A percentile compares a stretch with the other conserved stretches of the same genome.
phyloP scores from a whole-genome alignment of 2,888 invertebrate species.

The Cinara cedri region DNA sequence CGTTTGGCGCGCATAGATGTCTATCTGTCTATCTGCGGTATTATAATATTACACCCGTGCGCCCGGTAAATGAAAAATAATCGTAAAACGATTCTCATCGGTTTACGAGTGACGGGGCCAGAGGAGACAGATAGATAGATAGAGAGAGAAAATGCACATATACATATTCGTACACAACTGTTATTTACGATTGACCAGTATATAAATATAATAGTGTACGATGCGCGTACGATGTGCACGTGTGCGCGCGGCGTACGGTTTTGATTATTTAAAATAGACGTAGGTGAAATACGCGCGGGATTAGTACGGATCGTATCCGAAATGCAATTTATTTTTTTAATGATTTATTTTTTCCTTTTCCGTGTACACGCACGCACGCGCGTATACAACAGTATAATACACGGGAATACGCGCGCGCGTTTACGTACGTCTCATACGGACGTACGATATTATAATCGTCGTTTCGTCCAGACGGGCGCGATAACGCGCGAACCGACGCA shows the following conservation, averaged over 20 bases:
- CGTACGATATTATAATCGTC: not conserved
- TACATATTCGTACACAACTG: too few species aligned
- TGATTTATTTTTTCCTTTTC: conserved; percentile 13
- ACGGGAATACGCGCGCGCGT: not conserved
- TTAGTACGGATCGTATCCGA: conserved; percentile 7
- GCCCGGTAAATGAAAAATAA: not conserved
- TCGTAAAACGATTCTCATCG: conserved; percentile 4
- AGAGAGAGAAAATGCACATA: too few species aligned
- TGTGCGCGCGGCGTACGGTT: too few species aligned
- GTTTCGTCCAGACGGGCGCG: conserved; percentile 7
- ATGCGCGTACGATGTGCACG: not conserved
- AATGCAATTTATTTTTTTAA: conserved; percentile 47
- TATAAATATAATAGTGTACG: not conserved
- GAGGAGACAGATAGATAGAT: too few species aligned
- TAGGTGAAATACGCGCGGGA: conserved; percentile 33
- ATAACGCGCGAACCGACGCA: conserved; percentile 32
- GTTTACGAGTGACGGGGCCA: conserved; percentile 1
- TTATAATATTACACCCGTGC: too few species aligned
- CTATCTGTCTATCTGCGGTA: not conserved
- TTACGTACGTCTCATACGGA: not conserved
- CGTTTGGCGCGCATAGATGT: not conserved
- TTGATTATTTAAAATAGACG: conserved; percentile 43
- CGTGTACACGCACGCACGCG: not conserved
- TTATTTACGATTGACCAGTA: conserved; percentile 27
- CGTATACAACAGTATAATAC: not conserved